phyloP scores from a whole-genome alignment of 2,888 invertebrate genomes.

The Philhelius pedissequus region DNA sequence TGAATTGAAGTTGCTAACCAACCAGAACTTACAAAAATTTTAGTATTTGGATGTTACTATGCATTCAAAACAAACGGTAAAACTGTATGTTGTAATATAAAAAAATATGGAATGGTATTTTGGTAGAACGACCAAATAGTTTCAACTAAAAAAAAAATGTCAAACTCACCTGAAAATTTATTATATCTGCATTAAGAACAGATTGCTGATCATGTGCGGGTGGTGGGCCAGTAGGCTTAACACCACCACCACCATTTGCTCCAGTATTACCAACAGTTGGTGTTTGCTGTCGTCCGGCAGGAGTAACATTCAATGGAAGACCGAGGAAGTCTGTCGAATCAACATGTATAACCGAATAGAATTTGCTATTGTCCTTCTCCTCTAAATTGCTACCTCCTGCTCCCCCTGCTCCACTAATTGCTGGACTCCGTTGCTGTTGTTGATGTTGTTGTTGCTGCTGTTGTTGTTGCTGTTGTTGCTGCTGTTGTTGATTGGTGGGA shows the following conservation, averaged over 20 bases:
- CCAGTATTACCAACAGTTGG: constrained; percentile 64
- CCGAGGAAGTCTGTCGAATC: constrained; percentile 78
- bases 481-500: constrained; percentile 69
- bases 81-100: too few relatives aligned
- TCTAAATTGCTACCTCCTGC: constrained; percentile 69
- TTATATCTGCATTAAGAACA: constrained; percentile 74
- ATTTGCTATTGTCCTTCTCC: constrained; percentile 76
- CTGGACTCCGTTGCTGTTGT: constrained; percentile 69
- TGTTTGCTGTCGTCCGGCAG: constrained; percentile 43
- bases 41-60: too few relatives aligned
- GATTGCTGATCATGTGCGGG: constrained; percentile 73
- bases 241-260: constrained; percentile 53
- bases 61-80: too few relatives aligned
- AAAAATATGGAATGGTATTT: too few relatives aligned
- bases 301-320: constrained; percentile 76
- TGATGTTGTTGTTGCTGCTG: constrained; percentile 69
- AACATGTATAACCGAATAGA: constrained; percentile 75
- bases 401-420: constrained; percentile 53
- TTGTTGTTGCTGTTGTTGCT: constrained; percentile 67
- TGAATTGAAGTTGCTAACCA: too few relatives aligned
- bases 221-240: constrained; percentile 68
- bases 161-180: constrained; percentile 75
- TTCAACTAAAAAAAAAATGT: not conserved
- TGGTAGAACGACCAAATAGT: not conserved
- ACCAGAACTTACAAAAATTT: too few relatives aligned